Base-by-base conservation (phyloP, 1,140 invertebrate genomes). In the Tribolium madens region DNA sequence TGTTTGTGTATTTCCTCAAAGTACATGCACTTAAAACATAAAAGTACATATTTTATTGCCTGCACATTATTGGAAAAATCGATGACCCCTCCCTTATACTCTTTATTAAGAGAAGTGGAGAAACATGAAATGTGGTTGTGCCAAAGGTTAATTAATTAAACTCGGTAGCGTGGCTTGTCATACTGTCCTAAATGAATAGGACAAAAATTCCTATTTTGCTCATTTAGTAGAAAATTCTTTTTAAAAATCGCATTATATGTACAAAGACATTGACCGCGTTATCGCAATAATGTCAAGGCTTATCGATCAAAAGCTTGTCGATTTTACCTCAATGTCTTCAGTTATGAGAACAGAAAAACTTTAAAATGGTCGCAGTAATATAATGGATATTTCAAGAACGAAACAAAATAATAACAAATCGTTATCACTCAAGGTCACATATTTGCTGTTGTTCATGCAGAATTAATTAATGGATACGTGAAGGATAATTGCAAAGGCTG, bases 271-370 rank as follows among this genome's bases (percentile, higher is more conserved):
- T 72, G 70, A 72, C 70, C 70, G 70, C 42, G 46, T 72, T 72
- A 72, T 72, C 70, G 46, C 50, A 72, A 72, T 72, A 64, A 72
- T 72, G 70, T 72, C 70, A 72, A 72, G 70, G 70, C 70, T 72
- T 14, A 72, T 72, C 70, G 70, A 72, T 52, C 70, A 72, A 9
- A 64, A 21, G 17, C 7, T 18, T 64, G 57, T 6, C 57, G 21
- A 64, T 33, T 64, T 42, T 64, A 33, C 21, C 57, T 64, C 13
- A n/a, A 50, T 3, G 33, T 36, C 33, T 36, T 36, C 33, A 42
- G 2, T 42, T 26, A 26, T 26, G 21, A 26, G 3, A 5, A 26
- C 21, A 26, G 21, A 26, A 26, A 31, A 31, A 42, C 9, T 42
- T 42, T 42, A 42, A 42, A 42, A 7, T 42, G n/a, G 36, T n/a